A percentile compares a stretch with the other conserved stretches of the same genome.
phyloP scores from a whole-genome alignment of 2,797 vertebrate species.

The Myotis myotis region DNA sequence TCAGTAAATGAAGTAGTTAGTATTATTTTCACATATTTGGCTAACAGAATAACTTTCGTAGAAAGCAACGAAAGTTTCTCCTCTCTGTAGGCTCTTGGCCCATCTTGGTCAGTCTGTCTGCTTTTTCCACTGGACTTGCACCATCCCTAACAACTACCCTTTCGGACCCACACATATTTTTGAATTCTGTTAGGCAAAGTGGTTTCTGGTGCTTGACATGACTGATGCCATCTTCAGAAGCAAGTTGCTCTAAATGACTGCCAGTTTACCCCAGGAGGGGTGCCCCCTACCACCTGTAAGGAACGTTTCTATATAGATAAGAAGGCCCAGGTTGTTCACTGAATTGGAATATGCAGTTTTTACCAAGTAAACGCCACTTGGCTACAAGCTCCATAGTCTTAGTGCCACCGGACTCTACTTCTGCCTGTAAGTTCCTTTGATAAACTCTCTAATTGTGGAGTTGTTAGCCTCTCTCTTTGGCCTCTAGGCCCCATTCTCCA shows the following conservation, averaged over 20 bases:
- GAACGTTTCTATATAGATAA: neutral
- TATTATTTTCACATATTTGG: neutral
- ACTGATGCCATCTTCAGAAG: neutral
- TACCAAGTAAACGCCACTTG: neutral
- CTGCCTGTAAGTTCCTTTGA: neutral
- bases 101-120: accelerated
- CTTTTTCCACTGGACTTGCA: neutral
- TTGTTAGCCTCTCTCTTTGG: neutral
- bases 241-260: neutral
- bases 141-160: neutral
- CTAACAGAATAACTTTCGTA: neutral
- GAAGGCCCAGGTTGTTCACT: neutral
- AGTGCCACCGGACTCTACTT: neutral
- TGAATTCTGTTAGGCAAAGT: neutral
- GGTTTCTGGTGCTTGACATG: neutral
- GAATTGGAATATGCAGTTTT: neutral
- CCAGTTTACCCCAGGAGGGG: neutral
- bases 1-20: neutral
- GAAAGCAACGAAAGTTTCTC: neutral
- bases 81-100: neutral
- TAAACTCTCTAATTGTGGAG: neutral
- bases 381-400: neutral
- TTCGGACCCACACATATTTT: neutral
- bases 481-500: neutral
- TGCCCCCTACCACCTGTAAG: neutral